Conservation (phyloP, 2,113 vertebrate genomes). For the Gobiocypris rarus region DNA sequence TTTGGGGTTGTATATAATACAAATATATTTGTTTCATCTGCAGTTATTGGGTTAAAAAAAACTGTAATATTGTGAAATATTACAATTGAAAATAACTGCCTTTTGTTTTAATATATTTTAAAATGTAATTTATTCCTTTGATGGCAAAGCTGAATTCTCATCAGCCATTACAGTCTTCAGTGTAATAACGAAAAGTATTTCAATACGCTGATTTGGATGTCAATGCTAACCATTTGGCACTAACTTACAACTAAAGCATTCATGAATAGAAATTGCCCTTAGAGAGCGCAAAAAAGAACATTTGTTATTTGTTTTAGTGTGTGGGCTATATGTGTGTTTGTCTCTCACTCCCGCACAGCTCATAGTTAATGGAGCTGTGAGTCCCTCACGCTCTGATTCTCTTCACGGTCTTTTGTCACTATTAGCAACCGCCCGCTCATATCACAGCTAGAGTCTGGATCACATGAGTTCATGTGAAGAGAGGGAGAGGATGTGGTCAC, state of each 20-base stretch:
- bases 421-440: slow-evolving; percentile 74
- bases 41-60: not conserved
- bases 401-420: slow-evolving; percentile 71
- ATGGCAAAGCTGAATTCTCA: not conserved
- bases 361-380: slow-evolving; percentile 30
- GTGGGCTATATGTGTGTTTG: slow-evolving; percentile 6
- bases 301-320: slow-evolving; percentile 28
- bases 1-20: too few species aligned
- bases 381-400: slow-evolving; percentile 48
- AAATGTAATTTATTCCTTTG: not conserved
- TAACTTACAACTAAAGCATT: not conserved
- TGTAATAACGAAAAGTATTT: not conserved
- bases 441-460: slow-evolving; percentile 50
- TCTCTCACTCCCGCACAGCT: slow-evolving; percentile 40
- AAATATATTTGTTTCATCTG: not conserved
- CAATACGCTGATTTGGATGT: not conserved
- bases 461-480: slow-evolving; percentile 59
- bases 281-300: slow-evolving; percentile 4
- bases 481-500: slow-evolving; percentile 27
- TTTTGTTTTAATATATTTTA: not conserved
- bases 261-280: not conserved
- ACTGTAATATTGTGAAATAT: not conserved
- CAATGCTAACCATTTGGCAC: not conserved
- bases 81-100: not conserved
- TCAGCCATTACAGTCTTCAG: not conserved